A percentile compares a stretch with the other conserved stretches of the same genome.
These are phyloP conservation scores for Oryzias melastigma DNA, from an alignment of 2,113 vertebrate species.

Conservation along the genomic window DNA sequence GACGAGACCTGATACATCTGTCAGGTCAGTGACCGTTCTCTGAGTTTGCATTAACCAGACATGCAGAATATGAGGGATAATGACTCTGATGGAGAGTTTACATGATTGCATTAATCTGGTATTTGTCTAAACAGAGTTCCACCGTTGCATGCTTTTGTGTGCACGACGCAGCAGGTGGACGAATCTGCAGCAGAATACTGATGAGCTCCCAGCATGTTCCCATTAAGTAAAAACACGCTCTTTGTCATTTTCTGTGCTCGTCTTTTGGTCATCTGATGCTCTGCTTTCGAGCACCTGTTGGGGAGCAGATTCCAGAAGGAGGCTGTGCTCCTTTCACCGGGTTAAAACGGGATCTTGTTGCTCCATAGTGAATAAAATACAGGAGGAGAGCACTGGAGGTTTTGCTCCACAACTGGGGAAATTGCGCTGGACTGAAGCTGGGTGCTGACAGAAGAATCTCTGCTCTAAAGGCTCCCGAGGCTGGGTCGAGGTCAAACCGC, in stretches of 20 bases:
- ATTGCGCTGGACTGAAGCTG: neutral
- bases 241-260: constrained; percentile 23
- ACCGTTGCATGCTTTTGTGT: constrained; percentile 25
- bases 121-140: constrained; percentile 27
- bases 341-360: no score
- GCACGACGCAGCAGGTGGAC: neutral
- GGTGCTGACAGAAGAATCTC: neutral
- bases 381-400: constrained; percentile 4
- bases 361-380: constrained; percentile 5
- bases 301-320: no score
- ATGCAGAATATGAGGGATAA: constrained; percentile 19
- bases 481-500: constrained; percentile 33
- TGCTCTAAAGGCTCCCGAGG: constrained; percentile 22
- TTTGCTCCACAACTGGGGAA: constrained; percentile 7
- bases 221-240: constrained; percentile 47
- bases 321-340: no score
- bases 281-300: neutral
- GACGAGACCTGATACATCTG: no score
- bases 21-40: no score
- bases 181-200: constrained; percentile 29
- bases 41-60: neutral
- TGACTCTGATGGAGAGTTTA: constrained; percentile 34
- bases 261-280: constrained; percentile 27
- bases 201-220: constrained; percentile 46
- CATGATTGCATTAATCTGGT: constrained; percentile 40